These are phyloP conservation scores for Spodoptera frugiperda DNA, from an alignment of 1,140 invertebrate species.

Conservation along the genomic window DNA sequence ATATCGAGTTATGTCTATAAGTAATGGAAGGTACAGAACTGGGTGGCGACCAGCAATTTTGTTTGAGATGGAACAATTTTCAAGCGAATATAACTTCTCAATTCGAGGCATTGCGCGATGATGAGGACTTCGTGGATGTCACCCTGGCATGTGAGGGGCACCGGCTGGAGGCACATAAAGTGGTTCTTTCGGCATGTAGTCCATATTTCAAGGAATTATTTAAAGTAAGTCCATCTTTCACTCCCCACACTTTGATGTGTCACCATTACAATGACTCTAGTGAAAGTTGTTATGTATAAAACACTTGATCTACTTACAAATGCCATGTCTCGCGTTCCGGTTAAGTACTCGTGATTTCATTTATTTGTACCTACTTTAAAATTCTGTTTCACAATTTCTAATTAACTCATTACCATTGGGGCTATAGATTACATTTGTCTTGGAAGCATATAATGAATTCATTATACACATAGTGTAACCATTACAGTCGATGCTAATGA, in stretches of 20 bases:
- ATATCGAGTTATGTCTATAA: constrained; percentile 86
- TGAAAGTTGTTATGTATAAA: constrained; percentile 87
- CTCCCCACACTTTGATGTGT: constrained; percentile 86
- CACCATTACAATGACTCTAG: constrained; percentile 86
- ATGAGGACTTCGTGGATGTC: constrained; percentile 94
- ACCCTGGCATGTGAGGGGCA: constrained; percentile 93
- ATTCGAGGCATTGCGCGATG: constrained; percentile 92
- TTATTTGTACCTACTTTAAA: constrained; percentile 85
- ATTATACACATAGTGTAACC: constrained; percentile 50
- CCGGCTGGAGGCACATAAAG: constrained; percentile 92
- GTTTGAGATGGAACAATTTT: constrained; percentile 97
- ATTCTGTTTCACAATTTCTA: constrained; percentile 85
- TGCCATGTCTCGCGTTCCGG: constrained; percentile 86
- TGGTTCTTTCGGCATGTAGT: constrained; percentile 92
- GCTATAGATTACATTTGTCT: constrained; percentile 59
- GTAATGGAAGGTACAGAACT: constrained; percentile 87
- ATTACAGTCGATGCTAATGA: constrained; percentile 55
- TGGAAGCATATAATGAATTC: constrained; percentile 54
- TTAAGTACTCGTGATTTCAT: constrained; percentile 86
- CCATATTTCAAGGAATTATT: constrained; percentile 94
- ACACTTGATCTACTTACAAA: constrained; percentile 87
- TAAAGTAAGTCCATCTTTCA: constrained; percentile 89
- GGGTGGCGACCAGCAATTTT: constrained; percentile 93
- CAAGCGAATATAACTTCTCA: constrained; percentile 94
- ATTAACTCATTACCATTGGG: constrained; percentile 81